Conservation (phyloP, 2,797 vertebrate genomes). For the Philypnodon macrostomus region DNA sequence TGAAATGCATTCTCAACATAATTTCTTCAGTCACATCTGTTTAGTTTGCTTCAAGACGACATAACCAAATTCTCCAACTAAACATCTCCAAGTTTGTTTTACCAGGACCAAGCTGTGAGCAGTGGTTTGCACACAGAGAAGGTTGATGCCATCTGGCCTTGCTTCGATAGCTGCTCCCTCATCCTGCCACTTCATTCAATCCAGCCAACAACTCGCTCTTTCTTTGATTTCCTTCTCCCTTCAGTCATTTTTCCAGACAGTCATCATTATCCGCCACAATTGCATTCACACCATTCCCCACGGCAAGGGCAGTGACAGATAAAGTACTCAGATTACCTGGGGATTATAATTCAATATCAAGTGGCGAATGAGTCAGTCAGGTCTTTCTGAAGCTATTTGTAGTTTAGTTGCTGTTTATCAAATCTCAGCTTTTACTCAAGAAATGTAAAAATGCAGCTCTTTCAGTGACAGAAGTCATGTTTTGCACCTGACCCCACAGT, state of each 20-base stretch:
- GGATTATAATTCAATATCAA: constrained; percentile 33
- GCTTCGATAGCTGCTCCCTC: constrained; percentile 31
- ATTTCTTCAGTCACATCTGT: background rate
- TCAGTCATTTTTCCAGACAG: constrained; percentile 41
- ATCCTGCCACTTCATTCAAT: constrained; percentile 17
- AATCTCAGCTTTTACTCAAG: constrained; percentile 7
- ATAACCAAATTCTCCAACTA: constrained; percentile 42
- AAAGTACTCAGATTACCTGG: constrained; percentile 27
- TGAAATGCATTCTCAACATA: too few relatives aligned
- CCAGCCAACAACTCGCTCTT: constrained; percentile 10
- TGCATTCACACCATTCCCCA: constrained; percentile 28
- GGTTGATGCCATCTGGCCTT: constrained; percentile 54
- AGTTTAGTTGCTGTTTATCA: constrained; percentile 17
- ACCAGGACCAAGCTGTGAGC: constrained; percentile 36
- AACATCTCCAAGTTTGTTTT: constrained; percentile 36
- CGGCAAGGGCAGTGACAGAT: constrained; percentile 45
- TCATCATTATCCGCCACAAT: constrained; percentile 39
- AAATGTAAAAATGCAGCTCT: constrained; percentile 4
- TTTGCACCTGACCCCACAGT: constrained; percentile 29
- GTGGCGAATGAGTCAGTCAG: constrained; percentile 9
- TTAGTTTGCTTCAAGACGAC: constrained; percentile 29
- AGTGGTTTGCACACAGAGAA: constrained; percentile 57
- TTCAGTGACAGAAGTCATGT: constrained; percentile 10
- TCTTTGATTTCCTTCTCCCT: constrained; percentile 17
- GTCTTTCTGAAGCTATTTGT: constrained; percentile 9